phyloP scores from a whole-genome alignment of 92 coral and sea anemone species.

The Parazoanthus darwini region DNA sequence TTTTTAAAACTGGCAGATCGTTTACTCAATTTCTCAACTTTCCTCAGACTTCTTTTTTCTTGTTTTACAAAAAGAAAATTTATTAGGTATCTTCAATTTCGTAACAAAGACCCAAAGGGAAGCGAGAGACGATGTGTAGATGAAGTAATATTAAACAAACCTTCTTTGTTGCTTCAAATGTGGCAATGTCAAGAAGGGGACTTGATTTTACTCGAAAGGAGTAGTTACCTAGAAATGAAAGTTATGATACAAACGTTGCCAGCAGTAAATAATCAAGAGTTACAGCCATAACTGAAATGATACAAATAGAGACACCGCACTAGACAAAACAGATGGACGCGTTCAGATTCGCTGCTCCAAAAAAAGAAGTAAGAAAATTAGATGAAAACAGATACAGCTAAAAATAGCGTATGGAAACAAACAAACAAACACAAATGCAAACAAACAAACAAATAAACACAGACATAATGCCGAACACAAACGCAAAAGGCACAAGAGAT shows the following conservation, averaged over 20 bases:
- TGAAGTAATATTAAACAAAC: slow-evolving; percentile 42
- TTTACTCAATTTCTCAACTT: neutral
- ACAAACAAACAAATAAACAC: neutral
- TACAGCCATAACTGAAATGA: neutral
- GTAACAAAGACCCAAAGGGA: neutral
- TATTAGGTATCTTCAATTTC: too few species aligned
- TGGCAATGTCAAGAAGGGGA: slow-evolving; percentile 57
- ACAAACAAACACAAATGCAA: too few species aligned
- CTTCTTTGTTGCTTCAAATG: slow-evolving; percentile 68
- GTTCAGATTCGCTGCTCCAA: too few species aligned
- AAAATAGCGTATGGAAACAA: too few species aligned
- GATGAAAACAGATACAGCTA: too few species aligned
- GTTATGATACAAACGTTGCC: neutral
- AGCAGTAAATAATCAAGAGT: neutral
- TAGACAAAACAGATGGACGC: too few species aligned
- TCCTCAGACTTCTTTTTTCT: too few species aligned
- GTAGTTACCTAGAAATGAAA: slow-evolving; percentile 42
- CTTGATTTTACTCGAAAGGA: slow-evolving; percentile 44
- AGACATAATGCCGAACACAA: neutral
- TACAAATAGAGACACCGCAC: neutral
- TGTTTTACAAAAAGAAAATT: too few species aligned
- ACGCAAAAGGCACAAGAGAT: neutral
- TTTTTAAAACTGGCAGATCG: neutral
- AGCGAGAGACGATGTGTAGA: neutral
- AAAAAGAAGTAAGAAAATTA: too few species aligned